phyloP scores from a whole-genome alignment of 2,888 invertebrate species.

The Geophilus truncorum region DNA sequence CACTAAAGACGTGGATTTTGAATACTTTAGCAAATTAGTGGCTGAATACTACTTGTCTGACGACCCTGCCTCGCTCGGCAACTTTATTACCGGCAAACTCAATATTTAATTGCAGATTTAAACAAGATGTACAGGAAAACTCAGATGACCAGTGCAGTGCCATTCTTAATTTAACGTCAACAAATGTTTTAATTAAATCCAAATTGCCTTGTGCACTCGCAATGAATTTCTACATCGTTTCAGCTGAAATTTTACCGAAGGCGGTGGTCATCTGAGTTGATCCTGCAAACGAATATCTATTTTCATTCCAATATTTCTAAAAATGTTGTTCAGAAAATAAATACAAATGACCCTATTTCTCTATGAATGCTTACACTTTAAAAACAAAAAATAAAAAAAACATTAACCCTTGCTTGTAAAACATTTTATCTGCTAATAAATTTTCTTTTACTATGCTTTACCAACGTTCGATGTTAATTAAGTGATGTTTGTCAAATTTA shows the following conservation, averaged over 20 bases:
- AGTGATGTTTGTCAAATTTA: no score
- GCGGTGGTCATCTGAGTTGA: neutral
- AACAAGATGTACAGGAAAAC: neutral
- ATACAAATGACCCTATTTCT: neutral
- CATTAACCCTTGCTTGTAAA: conserved; percentile 8
- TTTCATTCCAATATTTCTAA: conserved; percentile 5
- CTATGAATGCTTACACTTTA: conserved; percentile 1
- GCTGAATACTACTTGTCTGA: conserved; percentile 84
- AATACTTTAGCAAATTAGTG: conserved; percentile 79
- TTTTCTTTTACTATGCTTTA: neutral
- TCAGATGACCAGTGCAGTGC: neutral
- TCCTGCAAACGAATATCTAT: neutral
- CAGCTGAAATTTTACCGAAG: neutral
- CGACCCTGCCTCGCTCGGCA: conserved; percentile 72
- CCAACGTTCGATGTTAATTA: neutral
- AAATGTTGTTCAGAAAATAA: neutral
- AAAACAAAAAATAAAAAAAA: no score
- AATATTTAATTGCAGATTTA: conserved; percentile 32
- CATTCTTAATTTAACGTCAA: neutral
- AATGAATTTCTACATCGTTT: neutral
- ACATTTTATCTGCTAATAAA: conserved; percentile 2
- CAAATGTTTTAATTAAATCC: neutral
- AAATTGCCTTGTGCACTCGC: neutral
- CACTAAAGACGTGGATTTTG: conserved; percentile 69
- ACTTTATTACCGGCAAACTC: conserved; percentile 59